phyloP scores from a whole-genome alignment of 2,113 vertebrate genomes.

The Antennarius striatus region DNA sequence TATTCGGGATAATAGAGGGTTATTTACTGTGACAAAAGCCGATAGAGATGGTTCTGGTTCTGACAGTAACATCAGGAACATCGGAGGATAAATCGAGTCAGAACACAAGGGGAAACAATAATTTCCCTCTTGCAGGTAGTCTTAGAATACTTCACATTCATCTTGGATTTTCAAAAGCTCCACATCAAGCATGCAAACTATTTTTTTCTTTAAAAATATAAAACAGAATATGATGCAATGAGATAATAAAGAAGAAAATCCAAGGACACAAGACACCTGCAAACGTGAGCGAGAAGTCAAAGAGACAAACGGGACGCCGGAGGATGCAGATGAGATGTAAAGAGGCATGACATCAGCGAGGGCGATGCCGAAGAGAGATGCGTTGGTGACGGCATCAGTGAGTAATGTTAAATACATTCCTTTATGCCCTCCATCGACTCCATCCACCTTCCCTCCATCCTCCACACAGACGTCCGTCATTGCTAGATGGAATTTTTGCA shows the following conservation, averaged over 20 bases:
- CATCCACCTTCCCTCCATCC: constrained; percentile 47
- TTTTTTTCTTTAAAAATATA: no score
- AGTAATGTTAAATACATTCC: constrained; percentile 67
- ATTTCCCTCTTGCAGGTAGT: no score
- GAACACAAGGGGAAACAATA: constrained; percentile 1
- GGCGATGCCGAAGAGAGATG: constrained; percentile 30
- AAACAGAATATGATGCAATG: constrained; percentile 34
- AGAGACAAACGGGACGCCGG: constrained; percentile 62
- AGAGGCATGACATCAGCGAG: constrained; percentile 68
- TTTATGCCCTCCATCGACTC: constrained; percentile 45
- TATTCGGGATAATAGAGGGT: no score
- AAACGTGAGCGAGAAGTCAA: constrained; percentile 44
- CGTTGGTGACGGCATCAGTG: constrained; percentile 60
- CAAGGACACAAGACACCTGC: constrained; percentile 37
- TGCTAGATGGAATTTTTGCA: constrained; percentile 47
- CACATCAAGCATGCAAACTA: no score
- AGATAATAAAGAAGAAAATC: constrained; percentile 49
- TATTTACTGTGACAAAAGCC: no score
- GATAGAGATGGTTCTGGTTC: no score
- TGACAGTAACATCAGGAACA: no score
- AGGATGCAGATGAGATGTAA: constrained; percentile 73
- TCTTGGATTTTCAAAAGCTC: no score
- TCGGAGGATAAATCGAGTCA: background rate
- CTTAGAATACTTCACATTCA: no score
- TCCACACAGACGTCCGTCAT: constrained; percentile 65